Evolutionary conservation across 2,113 vertebrate species (phyloP), one percentile per base, ranked within the genome.

Genomic region (Apus apus): DNA sequence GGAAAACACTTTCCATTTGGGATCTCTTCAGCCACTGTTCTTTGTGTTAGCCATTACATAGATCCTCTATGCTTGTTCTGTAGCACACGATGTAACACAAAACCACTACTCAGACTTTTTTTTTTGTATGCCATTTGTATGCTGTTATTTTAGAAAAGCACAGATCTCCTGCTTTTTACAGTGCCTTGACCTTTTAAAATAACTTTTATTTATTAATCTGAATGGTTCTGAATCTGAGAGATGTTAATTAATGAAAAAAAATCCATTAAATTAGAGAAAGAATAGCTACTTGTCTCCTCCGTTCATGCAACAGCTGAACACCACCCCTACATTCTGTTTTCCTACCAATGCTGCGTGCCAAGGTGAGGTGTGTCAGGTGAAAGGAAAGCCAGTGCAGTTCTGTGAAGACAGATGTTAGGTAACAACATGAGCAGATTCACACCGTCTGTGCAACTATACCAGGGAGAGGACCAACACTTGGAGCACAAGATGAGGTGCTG

Each of bases 401-500:
- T 76, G 64, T 32, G 17, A 21, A 62, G 62, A 5, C 16, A 36
- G 26, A 23, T 48, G 30, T 45, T 38, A 8, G 79, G 43, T 18
- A 9, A 5, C 29, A 45, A 48, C 45, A 6, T 0, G 27, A 85
- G 64, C 64, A 21, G 25, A 5, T 56, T 51, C 60, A 11, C 34
- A 15, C 54, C 21, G 19, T 2, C 18, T 13, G 20, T 43, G 3
- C 13, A 16, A 43, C n/a, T 53, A 2, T 0, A 4, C 36, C 57
- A 18, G n/a, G 36, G 38, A 26, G 45, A 57, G 58, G 53, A 62
- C 1, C n/a, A 25, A 3, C 0, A 0, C 32, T 5, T 8, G 26
- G 60, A 56, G 48, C 72, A 25, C 30, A 23, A 46, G 70, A 16
- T 8, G 54, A 46, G 61, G 48, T 4, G 7, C 53, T 45, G 71